These are phyloP conservation scores for Sepioteuthis lessoniana DNA, from an alignment of 2,888 invertebrate genomes.

Conservation along the genomic window DNA sequence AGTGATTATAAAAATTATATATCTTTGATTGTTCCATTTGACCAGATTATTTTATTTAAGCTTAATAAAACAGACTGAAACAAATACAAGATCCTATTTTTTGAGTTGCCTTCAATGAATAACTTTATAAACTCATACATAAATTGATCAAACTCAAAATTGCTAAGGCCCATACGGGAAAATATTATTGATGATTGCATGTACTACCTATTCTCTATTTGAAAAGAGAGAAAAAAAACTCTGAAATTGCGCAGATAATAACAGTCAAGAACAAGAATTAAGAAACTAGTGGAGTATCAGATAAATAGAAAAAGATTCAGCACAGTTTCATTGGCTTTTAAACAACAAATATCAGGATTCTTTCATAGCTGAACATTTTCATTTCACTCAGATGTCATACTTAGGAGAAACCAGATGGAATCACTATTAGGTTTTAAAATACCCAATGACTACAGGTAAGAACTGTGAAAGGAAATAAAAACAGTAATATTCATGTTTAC, in stretches of 20 bases:
- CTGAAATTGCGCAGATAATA: not conserved
- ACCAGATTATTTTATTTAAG: no score
- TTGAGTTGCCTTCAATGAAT: no score
- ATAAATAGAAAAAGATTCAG: not conserved
- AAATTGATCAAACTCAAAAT: not conserved
- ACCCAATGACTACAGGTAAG: not conserved
- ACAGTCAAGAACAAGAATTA: not conserved
- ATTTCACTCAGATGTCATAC: not conserved
- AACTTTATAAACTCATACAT: no score
- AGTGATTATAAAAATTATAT: no score
- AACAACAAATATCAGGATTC: not conserved
- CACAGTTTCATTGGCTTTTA: not conserved
- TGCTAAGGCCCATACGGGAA: not conserved
- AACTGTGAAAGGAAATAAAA: not conserved
- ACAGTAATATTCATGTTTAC: not conserved
- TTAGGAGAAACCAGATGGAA: constrained; percentile 13
- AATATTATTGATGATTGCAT: not conserved
- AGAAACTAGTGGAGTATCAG: not conserved
- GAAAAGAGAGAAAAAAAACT: not conserved
- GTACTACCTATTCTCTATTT: not conserved
- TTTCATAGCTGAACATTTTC: not conserved
- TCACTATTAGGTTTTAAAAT: not conserved
- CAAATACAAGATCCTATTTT: no score
- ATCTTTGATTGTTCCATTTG: no score
- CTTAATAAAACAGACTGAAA: no score